Percentiles rank a stretch among this genome's conserved stretches.
Evolutionary conservation across 2,797 vertebrate species (phyloP).

Genomic region (Pitangus sulphuratus): DNA sequence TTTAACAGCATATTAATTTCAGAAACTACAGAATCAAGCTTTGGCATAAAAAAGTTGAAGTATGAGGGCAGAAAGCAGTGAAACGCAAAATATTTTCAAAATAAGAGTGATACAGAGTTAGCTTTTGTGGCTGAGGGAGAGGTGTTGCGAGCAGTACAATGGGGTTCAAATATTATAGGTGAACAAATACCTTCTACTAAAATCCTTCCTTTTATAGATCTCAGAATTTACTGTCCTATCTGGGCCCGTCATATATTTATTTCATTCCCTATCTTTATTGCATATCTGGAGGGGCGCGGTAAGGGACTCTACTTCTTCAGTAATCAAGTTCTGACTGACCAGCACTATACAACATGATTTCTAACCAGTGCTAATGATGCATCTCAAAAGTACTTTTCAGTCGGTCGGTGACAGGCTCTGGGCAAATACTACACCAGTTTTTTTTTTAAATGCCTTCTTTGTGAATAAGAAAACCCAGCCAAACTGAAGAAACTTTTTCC

Average conservation of each 20-base stretch:
- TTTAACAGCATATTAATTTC: background rate
- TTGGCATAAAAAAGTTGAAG: slow-evolving; percentile 22
- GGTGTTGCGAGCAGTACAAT: background rate
- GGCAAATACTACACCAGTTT: background rate
- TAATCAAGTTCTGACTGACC: background rate
- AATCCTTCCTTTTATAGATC: background rate
- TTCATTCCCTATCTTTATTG: background rate
- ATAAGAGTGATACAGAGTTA: background rate
- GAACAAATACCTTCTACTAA: background rate
- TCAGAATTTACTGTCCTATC: background rate
- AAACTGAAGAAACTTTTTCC: background rate
- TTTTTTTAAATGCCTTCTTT: background rate
- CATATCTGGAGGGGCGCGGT: background rate
- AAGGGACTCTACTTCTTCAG: background rate
- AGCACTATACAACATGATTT: background rate
- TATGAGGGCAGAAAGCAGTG: background rate
- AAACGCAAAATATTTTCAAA: background rate
- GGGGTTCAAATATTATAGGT: background rate
- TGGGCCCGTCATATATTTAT: background rate
- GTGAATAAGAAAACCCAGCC: background rate
- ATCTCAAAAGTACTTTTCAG: background rate
- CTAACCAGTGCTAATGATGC: background rate
- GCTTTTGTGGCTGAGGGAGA: background rate
- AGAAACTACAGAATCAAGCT: background rate
- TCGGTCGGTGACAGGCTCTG: background rate